Conservation (phyloP, 2,797 vertebrate species). For the Enteromius argenteus region DNA sequence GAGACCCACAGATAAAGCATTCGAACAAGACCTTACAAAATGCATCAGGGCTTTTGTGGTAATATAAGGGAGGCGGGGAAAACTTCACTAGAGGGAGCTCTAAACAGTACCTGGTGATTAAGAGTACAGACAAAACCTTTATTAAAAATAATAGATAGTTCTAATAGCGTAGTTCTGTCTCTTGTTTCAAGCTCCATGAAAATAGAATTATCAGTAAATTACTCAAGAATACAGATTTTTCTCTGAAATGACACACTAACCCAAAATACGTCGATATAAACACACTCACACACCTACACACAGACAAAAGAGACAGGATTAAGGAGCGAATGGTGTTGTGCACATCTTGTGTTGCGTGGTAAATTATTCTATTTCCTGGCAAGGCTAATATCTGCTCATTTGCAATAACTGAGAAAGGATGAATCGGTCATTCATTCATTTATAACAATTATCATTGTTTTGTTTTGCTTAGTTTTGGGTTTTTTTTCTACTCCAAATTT, state of each 20-base stretch:
- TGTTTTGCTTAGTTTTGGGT: slow-evolving; percentile 58
- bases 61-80: neutral
- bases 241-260: neutral
- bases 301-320: slow-evolving; percentile 16
- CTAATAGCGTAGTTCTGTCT: neutral
- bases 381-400: slow-evolving; percentile 58
- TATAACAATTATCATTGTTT: slow-evolving; percentile 68
- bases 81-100: slow-evolving; percentile 52
- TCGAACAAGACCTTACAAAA: neutral
- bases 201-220: neutral
- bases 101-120: slow-evolving; percentile 43
- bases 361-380: slow-evolving; percentile 51
- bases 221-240: neutral
- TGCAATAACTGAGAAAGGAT: slow-evolving; percentile 56
- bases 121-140: neutral
- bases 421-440: slow-evolving; percentile 65
- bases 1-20: neutral
- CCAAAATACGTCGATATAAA: neutral
- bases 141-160: slow-evolving; percentile 11
- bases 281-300: neutral
- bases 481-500: slow-evolving; percentile 68
- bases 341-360: slow-evolving; percentile 37
- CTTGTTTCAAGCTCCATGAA: slow-evolving; percentile 2
- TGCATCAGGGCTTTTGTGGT: slow-evolving; percentile 6
- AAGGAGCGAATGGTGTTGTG: slow-evolving; percentile 21